These are phyloP conservation scores for Leptarthrus brevirostris DNA, from an alignment of 2,888 invertebrate genomes.

Conservation along the genomic window DNA sequence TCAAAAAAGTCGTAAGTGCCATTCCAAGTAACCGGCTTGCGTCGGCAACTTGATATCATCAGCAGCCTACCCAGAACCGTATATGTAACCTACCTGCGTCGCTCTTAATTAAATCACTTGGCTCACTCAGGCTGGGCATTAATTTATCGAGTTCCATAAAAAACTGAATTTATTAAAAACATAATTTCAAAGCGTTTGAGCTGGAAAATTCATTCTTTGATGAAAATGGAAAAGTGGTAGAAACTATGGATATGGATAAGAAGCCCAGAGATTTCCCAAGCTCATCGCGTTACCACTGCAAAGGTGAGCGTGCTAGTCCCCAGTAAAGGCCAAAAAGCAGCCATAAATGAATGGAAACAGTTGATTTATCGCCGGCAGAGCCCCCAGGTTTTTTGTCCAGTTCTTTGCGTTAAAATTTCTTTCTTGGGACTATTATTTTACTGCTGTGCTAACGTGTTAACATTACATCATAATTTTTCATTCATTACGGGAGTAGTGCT, in stretches of 20 bases:
- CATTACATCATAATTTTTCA: conserved; percentile 55
- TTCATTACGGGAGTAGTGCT: conserved; percentile 49
- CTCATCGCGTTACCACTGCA: neutral
- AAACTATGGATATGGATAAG: neutral
- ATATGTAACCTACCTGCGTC: neutral
- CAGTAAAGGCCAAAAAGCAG: conserved; percentile 5
- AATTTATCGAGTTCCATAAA: conserved; percentile 2
- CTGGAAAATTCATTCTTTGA: neutral
- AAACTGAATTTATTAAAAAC: conserved; percentile 34
- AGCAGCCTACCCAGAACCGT: neutral
- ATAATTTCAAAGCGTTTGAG: neutral
- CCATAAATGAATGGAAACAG: neutral
- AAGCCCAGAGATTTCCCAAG: neutral
- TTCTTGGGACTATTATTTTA: conserved; percentile 47
- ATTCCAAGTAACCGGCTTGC: conserved; percentile 18
- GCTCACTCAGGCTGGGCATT: conserved; percentile 5
- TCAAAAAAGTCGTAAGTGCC: conserved; percentile 11
- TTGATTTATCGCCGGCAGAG: neutral
- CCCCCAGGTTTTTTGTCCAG: neutral
- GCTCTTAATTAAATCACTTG: conserved; percentile 33
- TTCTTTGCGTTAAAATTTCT: conserved; percentile 5
- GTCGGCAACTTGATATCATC: conserved; percentile 2
- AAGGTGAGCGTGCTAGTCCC: neutral
- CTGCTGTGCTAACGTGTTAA: conserved; percentile 54
- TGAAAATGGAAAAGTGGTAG: neutral